A percentile compares a stretch with the other conserved stretches of the same genome.
Conservation (phyloP, 2,797 vertebrate species). For the Muscicapa comitata region DNA sequence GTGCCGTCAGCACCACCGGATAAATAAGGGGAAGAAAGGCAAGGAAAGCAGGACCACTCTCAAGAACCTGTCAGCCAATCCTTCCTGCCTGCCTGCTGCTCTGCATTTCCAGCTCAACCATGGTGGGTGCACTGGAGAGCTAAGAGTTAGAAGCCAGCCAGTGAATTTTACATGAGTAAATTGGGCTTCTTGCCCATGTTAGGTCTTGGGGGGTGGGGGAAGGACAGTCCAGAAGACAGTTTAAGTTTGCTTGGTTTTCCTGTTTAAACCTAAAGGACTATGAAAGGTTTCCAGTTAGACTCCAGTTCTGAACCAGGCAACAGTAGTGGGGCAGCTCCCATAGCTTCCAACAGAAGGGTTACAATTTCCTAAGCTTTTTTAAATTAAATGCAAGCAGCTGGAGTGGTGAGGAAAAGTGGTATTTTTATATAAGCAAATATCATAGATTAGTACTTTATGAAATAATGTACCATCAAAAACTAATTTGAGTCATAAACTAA, state of each 20-base stretch:
- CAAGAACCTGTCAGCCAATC: slow-evolving; percentile 73
- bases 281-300: background rate
- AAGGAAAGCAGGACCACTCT: slow-evolving; percentile 83
- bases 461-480: background rate
- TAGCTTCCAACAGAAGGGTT: background rate
- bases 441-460: background rate
- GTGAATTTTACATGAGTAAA: background rate
- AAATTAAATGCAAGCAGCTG: background rate
- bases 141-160: background rate
- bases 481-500: background rate
- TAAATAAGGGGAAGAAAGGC: slow-evolving; percentile 87
- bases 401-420: background rate
- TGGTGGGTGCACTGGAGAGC: slow-evolving; percentile 88
- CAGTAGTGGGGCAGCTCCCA: background rate
- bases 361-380: background rate
- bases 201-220: background rate
- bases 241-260: background rate
- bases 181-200: background rate
- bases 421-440: background rate
- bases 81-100: slow-evolving; percentile 69
- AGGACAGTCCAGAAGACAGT: background rate
- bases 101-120: slow-evolving; percentile 80
- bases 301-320: background rate
- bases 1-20: slow-evolving; percentile 79
- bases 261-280: background rate